Evolutionary conservation across 2,888 invertebrate species (phyloP), one percentile per base, ranked within the genome.

Genomic region (Syrista parreyssii): DNA sequence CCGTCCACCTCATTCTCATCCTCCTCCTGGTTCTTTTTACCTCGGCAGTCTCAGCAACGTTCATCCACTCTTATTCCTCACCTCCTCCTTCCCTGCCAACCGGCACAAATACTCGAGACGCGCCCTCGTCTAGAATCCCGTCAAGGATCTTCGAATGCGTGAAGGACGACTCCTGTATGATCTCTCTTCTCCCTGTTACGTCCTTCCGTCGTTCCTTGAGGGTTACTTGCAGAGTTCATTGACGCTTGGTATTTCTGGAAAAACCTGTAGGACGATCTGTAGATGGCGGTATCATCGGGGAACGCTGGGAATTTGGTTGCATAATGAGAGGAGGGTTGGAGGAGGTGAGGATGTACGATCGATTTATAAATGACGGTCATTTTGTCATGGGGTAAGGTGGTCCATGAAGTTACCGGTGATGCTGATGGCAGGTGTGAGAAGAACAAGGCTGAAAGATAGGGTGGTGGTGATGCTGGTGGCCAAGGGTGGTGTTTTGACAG

Each of bases 11-110:
- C 69, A 31, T 40, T 68, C 30, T 34, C 68, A 68, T 55, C 55
- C 69, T 75, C 73, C 72, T 68, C 75, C 73, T 34, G 55, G 40
- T 31, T 76, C 55, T 34, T 32, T 55, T 36, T n/a, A 34, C 69
- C 75, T 72, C 73, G 74, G 55, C 23, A 55, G 23, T 9, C 55
- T 55, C 23, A 55, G 15, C 23, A 23, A 55, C 55, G 55, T 55
- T 55, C 55, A 9, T 55, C 55, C 55, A 55, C 55, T 55, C 55
- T 23, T 23, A 23, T 55, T 23, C 55, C 55, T 55, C 55, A 55
- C 55, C 55, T 55, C 55, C 55, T 55, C 23, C 55, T 23, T 55
- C 9, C 23, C 55, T 55, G 55, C 9, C 55, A 55, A 55, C 55
- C 55, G 55, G 23, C 55, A 23, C 55, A 55, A 55, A 55, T 55